Evolutionary conservation across 2,888 invertebrate species (phyloP), one percentile per base, ranked within the genome.

Genomic region (Helobdella robusta): DNA sequence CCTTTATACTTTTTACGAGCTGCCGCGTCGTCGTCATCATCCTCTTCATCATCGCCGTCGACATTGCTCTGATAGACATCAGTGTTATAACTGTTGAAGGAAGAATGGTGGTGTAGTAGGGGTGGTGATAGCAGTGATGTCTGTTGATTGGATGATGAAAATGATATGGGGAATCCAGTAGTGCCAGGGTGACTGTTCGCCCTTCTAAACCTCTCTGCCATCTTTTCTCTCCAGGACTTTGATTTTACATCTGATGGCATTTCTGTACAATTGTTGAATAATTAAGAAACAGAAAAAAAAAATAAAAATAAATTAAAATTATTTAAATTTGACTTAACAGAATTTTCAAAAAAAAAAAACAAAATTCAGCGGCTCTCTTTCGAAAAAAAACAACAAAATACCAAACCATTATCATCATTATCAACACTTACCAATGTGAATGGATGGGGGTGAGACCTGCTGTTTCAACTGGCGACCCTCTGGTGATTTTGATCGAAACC

Each of bases 191-290:
- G 66, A 1, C 35, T 70, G 82, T 69, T 82, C 81, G 84, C 83
- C 48, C 66, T 84, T 32, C 71, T 71, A 65, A 78, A 73, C 54
- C 74, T 76, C 67, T 75, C 75, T 61, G 86, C 89, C 75, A 93
- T 85, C 72, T 91, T 85, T 65, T 89, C 90, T 74, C 89, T 89
- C 93, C 93, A 93, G 64, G 91, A 91, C 81, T 91, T 91, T 34
- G 87, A 20, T 50, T 62, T 62, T 32, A 30, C 50, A 23, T 62
- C 62, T 44, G 48, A 5, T 6, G 4, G 28, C n/a, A 1, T 6
- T 52, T 52, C 11, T 15, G n/a, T 40, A 40, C 11, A 11, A 40
- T 15, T 15, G 11, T 40, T 40, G 44, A 40, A 40, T 15, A 40
- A 40, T 15, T 40, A 15, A 40, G 11, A 40, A 40, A 40, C n/a